Evolutionary conservation across 2,113 vertebrate genomes (phyloP).

Genomic region (Galbula dea): DNA sequence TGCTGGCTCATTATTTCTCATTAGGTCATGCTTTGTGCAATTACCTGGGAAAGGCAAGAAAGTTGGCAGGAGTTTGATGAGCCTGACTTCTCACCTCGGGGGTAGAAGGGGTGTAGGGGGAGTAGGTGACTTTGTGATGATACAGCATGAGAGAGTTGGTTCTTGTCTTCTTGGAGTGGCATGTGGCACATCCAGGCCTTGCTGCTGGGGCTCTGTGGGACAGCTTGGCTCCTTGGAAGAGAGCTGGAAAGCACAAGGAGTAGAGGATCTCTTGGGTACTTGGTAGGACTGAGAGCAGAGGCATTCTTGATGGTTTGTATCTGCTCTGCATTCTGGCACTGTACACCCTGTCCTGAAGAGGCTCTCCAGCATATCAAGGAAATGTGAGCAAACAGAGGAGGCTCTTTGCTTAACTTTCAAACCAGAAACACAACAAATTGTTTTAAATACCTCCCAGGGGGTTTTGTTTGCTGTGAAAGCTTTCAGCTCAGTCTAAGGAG

Average conservation of each 20-base stretch:
- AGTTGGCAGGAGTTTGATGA: background rate
- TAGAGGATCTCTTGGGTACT: background rate
- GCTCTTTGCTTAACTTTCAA: background rate
- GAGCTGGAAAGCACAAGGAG: background rate
- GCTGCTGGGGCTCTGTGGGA: background rate
- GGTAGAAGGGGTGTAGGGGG: too few species aligned
- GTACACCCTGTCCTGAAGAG: background rate
- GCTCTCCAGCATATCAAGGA: background rate
- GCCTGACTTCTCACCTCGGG: background rate
- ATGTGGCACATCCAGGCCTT: background rate
- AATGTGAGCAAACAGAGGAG: background rate
- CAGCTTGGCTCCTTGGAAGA: background rate
- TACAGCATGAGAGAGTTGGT: background rate
- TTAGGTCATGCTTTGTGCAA: slow-evolving; percentile 28
- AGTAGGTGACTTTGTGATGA: background rate
- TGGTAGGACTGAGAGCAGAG: background rate
- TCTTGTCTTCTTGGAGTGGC: background rate
- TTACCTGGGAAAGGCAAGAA: slow-evolving; percentile 19
- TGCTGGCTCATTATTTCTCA: slow-evolving; percentile 36
- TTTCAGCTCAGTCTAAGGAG: background rate
- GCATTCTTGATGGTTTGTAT: background rate
- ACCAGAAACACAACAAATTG: background rate
- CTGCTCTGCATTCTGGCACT: background rate
- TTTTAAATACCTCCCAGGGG: background rate
- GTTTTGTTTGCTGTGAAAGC: background rate